A percentile compares a stretch with the other conserved stretches of the same genome.
Conservation (phyloP, 1,140 invertebrate genomes). For the Elysia chlorotica region DNA sequence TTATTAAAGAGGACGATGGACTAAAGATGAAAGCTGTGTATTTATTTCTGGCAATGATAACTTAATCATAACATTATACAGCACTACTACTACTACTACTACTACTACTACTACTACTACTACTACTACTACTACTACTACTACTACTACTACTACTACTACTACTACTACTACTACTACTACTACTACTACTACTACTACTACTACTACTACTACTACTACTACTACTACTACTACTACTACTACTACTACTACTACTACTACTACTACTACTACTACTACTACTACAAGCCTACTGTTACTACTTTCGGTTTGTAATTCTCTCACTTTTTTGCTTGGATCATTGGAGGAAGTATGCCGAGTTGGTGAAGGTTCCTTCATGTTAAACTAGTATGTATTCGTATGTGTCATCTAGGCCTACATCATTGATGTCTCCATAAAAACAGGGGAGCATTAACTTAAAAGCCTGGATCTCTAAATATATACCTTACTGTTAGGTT, state of each 20-base stretch:
- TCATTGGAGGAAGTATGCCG: not conserved
- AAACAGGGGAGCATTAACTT: not conserved
- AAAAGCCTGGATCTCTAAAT: not conserved
- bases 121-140: not conserved
- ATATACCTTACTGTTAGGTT: not conserved
- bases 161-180: conserved; percentile 16
- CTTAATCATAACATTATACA: not conserved
- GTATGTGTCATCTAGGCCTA: not conserved
- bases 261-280: conserved; percentile 2
- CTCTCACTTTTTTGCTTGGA: not conserved
- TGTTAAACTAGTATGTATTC: not conserved
- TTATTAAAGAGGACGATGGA: too few species aligned
- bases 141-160: conserved; percentile 5
- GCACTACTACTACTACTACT: not conserved
- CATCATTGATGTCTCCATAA: not conserved
- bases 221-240: not conserved
- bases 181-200: conserved; percentile 2
- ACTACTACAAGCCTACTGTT: not conserved
- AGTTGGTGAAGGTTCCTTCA: not conserved
- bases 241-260: conserved; percentile 1
- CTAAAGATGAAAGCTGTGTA: too few species aligned
- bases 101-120: not conserved
- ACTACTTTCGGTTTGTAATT: not conserved
- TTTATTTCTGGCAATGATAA: not conserved
- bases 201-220: not conserved